A percentile compares a stretch with the other conserved stretches of the same genome.
Evolutionary conservation across 2,797 vertebrate genomes (phyloP).

Genomic region (Artibeus lituratus): DNA sequence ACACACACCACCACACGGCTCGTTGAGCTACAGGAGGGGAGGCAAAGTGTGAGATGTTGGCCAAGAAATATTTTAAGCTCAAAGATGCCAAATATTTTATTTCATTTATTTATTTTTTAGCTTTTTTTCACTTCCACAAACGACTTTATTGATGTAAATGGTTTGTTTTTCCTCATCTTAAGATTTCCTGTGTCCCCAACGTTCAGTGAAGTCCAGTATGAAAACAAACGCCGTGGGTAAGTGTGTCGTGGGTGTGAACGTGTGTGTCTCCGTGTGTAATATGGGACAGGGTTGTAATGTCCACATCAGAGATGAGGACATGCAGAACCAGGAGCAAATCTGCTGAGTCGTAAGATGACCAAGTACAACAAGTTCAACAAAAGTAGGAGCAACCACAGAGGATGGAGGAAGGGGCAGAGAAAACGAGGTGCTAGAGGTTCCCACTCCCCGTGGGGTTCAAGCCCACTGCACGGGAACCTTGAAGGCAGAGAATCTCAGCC

Average conservation of each 20-base stretch:
- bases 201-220: background rate
- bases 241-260: background rate
- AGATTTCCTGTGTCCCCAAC: background rate
- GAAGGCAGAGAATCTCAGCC: background rate
- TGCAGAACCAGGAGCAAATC: background rate
- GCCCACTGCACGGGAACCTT: background rate
- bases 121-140: no score
- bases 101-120: background rate
- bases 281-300: background rate
- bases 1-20: background rate
- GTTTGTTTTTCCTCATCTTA: background rate
- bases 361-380: background rate
- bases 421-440: background rate
- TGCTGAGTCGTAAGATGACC: background rate
- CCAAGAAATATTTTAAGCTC: background rate
- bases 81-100: background rate
- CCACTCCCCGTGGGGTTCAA: background rate
- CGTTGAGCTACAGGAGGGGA: background rate
- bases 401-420: background rate
- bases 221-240: background rate
- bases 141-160: background rate
- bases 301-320: background rate
- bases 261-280: background rate
- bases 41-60: background rate
- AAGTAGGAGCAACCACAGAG: background rate